A percentile compares a stretch with the other conserved stretches of the same genome.
Evolutionary conservation across 2,797 vertebrate genomes (phyloP).

Genomic region (Phylloscopus collybita): DNA sequence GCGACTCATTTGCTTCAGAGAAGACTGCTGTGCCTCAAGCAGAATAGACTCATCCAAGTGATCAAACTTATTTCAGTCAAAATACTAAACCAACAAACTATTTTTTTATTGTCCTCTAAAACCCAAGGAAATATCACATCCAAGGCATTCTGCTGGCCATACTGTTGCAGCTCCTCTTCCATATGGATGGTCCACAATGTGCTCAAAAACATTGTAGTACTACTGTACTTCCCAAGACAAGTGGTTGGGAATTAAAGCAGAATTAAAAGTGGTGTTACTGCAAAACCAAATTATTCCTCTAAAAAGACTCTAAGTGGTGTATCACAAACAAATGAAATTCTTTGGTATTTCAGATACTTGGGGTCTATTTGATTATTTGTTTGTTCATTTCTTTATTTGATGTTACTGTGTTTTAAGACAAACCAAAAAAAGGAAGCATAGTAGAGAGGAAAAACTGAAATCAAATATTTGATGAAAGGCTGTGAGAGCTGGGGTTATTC

Average conservation of each 20-base stretch:
- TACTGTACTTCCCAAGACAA: not conserved
- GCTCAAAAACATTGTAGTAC: not conserved
- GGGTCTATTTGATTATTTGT: not conserved
- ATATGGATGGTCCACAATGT: constrained; percentile 53
- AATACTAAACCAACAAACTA: constrained; percentile 36
- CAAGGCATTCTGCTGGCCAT: not conserved
- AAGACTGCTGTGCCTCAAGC: constrained; percentile 23
- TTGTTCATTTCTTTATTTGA: not conserved
- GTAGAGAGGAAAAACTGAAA: not conserved
- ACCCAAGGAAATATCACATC: constrained; percentile 30
- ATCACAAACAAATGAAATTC: not conserved
- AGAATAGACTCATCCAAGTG: constrained; percentile 33
- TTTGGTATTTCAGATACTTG: not conserved
- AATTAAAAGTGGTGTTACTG: not conserved
- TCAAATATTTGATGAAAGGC: not conserved
- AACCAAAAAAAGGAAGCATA: not conserved
- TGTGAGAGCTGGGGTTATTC: not conserved
- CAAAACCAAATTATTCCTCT: not conserved
- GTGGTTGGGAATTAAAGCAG: too few relatives aligned
- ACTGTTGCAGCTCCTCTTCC: not conserved
- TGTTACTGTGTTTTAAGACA: not conserved
- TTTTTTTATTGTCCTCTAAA: constrained; percentile 62
- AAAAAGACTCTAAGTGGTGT: not conserved
- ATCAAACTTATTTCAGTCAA: constrained; percentile 58
- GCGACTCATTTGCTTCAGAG: constrained; percentile 48